Evolutionary conservation across 2,113 vertebrate genomes (phyloP), one percentile per base, ranked within the genome.

Genomic region (Nettapus auritus): DNA sequence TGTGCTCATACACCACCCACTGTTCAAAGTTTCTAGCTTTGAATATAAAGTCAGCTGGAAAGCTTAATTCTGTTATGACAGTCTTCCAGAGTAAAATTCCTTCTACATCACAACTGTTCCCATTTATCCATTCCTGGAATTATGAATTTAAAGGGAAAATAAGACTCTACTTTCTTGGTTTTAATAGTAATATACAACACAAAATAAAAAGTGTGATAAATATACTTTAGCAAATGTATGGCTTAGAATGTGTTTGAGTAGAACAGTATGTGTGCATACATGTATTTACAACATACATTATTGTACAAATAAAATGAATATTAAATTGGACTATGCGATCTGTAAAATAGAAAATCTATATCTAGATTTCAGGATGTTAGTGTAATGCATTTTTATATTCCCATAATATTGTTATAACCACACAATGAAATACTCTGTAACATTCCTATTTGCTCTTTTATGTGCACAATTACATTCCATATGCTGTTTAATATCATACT

Each of bases 61-160:
- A 93, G 74, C 57, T 92, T 69, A 90, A 92, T 89, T 87, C 88
- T 94, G 93, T 91, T 89, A 89, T 76, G 74, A 92, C 77, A 92
- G 66, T 36, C 66, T 63, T 92, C 36, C 31, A 42, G 80, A 94
- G 93, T 50, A 92, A 93, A 94, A 95, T 90, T 89, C 77, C 44
- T 86, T 95, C 62, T 71, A n/a, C 77, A 84, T 50, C 77, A 93
- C 80, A 95, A 93, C 83, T 96, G 86, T 89, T 96, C 70, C 57
- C 23, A 83, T 93, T 93, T 90, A 82, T 42, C 64, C 44, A 44
- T 73, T 91, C 62, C 52, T 7, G 60, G 38, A 29, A 11, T 84
- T 91, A 84, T 18, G 36, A 86, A 79, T 89, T 86, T 84, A 90
- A n/a, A 46, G 38, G 53, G 85, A 88, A 95, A 94, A 81, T 69